These are phyloP conservation scores for Syngnathus acus DNA, from an alignment of 2,797 vertebrate species.

Conservation along the genomic window DNA sequence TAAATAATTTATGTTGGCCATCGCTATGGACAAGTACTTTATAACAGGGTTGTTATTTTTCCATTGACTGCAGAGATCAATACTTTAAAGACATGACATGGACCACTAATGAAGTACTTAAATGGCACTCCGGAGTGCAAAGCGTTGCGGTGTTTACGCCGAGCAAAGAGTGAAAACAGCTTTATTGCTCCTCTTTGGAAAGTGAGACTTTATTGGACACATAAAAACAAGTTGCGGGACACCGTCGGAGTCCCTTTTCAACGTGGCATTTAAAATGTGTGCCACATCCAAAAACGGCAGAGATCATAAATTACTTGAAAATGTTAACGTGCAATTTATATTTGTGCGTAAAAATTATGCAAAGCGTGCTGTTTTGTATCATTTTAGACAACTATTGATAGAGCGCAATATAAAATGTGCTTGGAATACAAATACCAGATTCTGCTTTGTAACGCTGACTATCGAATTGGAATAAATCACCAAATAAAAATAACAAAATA, in stretches of 20 bases:
- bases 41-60: slow-evolving; percentile 97
- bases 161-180: slow-evolving; percentile 43
- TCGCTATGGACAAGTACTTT: slow-evolving; percentile 94
- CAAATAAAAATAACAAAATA: slow-evolving; percentile 35
- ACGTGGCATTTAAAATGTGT: background rate
- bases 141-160: slow-evolving; percentile 62
- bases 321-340: background rate
- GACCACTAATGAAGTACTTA: slow-evolving; percentile 77
- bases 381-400: background rate
- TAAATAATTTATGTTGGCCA: slow-evolving; percentile 99
- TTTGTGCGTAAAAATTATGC: background rate
- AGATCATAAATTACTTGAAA: slow-evolving; percentile 4
- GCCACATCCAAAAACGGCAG: background rate
- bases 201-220: slow-evolving; percentile 11
- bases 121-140: slow-evolving; percentile 68
- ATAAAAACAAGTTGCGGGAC: slow-evolving; percentile 6
- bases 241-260: background rate
- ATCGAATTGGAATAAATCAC: slow-evolving; percentile 10
- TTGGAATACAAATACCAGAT: background rate
- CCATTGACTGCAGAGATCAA: slow-evolving; percentile 91
- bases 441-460: background rate
- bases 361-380: background rate
- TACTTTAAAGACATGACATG: slow-evolving; percentile 90
- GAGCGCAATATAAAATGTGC: background rate
- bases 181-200: slow-evolving; percentile 17